Evolutionary conservation across 2,797 vertebrate species (phyloP), one percentile per base, ranked within the genome.

Genomic region (Bovichtus diacanthus): DNA sequence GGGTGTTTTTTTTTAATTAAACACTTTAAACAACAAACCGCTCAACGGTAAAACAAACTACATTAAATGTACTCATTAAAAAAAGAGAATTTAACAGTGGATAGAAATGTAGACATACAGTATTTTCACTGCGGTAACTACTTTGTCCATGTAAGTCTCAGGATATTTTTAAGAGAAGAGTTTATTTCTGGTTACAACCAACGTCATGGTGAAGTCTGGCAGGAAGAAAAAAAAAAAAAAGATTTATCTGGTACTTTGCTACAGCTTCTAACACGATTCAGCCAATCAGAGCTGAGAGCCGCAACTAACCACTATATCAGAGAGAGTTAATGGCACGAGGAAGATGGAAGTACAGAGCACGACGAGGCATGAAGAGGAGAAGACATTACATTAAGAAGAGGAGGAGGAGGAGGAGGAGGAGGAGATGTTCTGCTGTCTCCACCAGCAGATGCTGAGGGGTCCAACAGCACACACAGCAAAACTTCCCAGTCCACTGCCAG

Each of bases 381-480:
- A 64, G 63, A 62, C 76, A 74, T 80, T 74, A 80, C 50, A 70
- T 74, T 67, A 68, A 72, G 71, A 70, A 21, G 43, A 59, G 29
- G 59, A 51, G 39, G 31, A 46, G 58, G 68, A 39, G 23, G 34
- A 59, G 11, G 66, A 66, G 55, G 70, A 76, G 56, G 53, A 87
- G 76, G 79, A 87, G 82, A 76, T 85, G 86, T 88, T 88, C 81
- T 50, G 76, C 81, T 61, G 78, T 85, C 80, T 90, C 74, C 59
- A 78, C 83, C 76, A 56, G 85, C 84, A 81, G 84, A 89, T 79
- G 67, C 81, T 85, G 82, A 87, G n/a, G 65, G 41, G 82, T 88
- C 85, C 85, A 83, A 63, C 76, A 83, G 73, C 78, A 76, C 70
- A 82, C 77, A 67, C 76, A 78, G 85, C 75, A 69, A 69, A 84